A percentile compares a stretch with the other conserved stretches of the same genome.
Evolutionary conservation across 2,888 invertebrate species (phyloP).

Genomic region (Sisyra nigra): DNA sequence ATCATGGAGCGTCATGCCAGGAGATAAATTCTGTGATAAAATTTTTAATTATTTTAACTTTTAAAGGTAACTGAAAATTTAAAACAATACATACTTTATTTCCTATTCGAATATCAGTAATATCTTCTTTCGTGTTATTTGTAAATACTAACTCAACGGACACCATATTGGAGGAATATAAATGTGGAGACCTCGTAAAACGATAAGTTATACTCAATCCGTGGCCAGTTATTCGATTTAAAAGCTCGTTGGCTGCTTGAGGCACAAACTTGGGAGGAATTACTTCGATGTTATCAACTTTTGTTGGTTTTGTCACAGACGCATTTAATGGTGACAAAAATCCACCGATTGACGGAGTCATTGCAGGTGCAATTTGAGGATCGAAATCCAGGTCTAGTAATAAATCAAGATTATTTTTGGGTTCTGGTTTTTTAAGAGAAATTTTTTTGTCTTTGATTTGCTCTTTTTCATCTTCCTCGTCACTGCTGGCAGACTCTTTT

Average conservation of each 20-base stretch:
- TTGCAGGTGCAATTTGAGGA: conserved; percentile 49
- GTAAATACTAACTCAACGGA: conserved; percentile 65
- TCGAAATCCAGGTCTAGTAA: conserved; percentile 57
- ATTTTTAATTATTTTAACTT: no score
- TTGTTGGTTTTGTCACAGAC: conserved; percentile 10
- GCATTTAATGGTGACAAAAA: conserved; percentile 46
- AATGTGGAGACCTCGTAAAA: conserved; percentile 64
- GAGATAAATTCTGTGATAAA: conserved; percentile 41
- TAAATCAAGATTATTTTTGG: conserved; percentile 59
- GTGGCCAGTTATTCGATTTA: conserved; percentile 55
- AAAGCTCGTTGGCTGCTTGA: conserved; percentile 39
- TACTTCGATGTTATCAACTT: conserved; percentile 29
- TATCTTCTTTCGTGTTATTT: conserved; percentile 49
- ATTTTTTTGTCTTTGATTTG: conserved; percentile 13
- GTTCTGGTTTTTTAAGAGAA: conserved; percentile 27
- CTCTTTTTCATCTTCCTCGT: conserved; percentile 5
- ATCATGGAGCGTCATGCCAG: conserved; percentile 58
- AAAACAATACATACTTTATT: conserved; percentile 41
- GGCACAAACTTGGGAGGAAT: conserved; percentile 44
- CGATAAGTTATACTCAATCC: conserved; percentile 46
- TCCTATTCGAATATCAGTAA: conserved; percentile 51
- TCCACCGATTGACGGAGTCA: conserved; percentile 72
- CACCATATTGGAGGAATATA: conserved; percentile 67
- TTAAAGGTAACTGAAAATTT: no score
- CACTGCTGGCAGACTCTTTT: conserved; percentile 15